Evolutionary conservation across 2,888 invertebrate genomes (phyloP).

Genomic region (Hedya salicella): DNA sequence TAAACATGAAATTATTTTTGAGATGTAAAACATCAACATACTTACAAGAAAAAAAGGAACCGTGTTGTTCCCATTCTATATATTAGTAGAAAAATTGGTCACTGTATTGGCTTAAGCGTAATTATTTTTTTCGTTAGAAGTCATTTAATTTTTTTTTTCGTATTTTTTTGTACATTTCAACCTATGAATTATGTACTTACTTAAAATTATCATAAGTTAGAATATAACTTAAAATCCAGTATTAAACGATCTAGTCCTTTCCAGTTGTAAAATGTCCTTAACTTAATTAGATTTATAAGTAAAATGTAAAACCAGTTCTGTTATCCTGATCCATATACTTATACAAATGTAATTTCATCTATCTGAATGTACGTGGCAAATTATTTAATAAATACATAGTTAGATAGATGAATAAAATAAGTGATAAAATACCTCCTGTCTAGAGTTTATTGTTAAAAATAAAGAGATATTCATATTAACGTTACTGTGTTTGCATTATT

Average conservation of each 20-base stretch:
- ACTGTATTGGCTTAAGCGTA: not conserved
- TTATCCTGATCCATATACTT: slow-evolving; percentile 6
- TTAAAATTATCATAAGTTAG: not conserved
- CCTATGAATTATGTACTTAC: not conserved
- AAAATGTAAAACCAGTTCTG: not conserved
- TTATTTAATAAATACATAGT: slow-evolving; percentile 60
- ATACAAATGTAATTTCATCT: slow-evolving; percentile 49
- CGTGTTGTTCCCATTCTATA: not conserved
- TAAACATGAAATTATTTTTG: not conserved
- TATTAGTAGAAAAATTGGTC: not conserved
- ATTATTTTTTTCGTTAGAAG: not conserved
- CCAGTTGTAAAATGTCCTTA: slow-evolving; percentile 21
- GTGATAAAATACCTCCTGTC: slow-evolving; percentile 79
- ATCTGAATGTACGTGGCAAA: slow-evolving; percentile 62
- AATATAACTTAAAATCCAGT: slow-evolving; percentile 10
- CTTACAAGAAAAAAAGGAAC: not conserved
- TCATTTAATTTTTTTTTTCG: not conserved
- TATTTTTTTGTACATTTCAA: not conserved
- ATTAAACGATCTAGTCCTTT: slow-evolving; percentile 32
- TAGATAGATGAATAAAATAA: slow-evolving; percentile 54
- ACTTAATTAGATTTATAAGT: slow-evolving; percentile 4
- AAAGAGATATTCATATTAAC: slow-evolving; percentile 82
- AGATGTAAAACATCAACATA: slow-evolving; percentile 1
- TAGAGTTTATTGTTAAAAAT: slow-evolving; percentile 82
- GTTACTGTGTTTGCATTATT: slow-evolving; percentile 54